Evolutionary conservation across 2,888 invertebrate genomes (phyloP), one percentile per base, ranked within the genome.

Genomic region (Eudasyphora cyanicolor): DNA sequence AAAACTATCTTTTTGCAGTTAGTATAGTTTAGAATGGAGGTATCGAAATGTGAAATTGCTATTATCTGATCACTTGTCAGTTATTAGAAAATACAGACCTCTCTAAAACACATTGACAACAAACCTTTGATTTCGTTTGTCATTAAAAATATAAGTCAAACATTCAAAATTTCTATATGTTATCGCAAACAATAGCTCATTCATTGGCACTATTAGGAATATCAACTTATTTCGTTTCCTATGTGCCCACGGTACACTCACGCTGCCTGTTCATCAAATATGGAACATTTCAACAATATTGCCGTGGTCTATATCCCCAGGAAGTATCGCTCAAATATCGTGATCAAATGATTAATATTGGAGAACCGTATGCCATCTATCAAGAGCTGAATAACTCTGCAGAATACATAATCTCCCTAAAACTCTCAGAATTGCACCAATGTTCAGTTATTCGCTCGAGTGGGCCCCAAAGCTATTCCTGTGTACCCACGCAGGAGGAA

Each of bases 251-350:
- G 32, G 38, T 38, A 0, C 21, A 35, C 10, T 2, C 19, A 0
- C 64, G 35, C 5, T 84, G 84, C 10, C 1, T 19, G 0, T 82
- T 79, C 29, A n/a, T 84, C 7, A n/a, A 62, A 0, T 7, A 38
- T 1, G 42, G 32, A 14, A 17, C 42, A 8, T 77, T 80, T 60
- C 3, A 70, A 14, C 32, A 54, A 2, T 76, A 74, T 38, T 85
- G 85, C 27, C 35, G 54, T 6, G 85, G 82, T 1, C 8, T 42
- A 2, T 85, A 80, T 75, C 80, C 85, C 0, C 70, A 70, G 62
- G 82, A 77, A 42, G 45, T 78, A 1, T n/a, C 45, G 0, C 64
- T 82, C 10, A 85, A 85, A 60, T 85, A 80, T 76, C 82, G 76
- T 8, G 85, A 85, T 32, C 35, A 51, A 4, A 67, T 77, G 51